phyloP scores from a whole-genome alignment of 2,113 vertebrate species.

The Candoia aspera region DNA sequence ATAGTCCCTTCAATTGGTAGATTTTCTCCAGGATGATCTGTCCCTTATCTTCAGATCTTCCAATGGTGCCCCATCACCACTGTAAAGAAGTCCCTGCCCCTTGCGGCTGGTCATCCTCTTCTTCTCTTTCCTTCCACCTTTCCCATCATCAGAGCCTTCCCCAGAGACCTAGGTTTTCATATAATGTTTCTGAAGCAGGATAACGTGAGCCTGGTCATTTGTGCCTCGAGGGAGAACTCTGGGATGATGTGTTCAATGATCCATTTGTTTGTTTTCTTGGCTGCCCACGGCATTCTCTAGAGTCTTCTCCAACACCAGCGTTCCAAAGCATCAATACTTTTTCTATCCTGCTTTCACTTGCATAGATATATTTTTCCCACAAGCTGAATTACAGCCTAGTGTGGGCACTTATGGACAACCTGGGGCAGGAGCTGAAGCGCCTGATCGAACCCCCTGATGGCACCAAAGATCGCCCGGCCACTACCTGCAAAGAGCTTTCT shows the following conservation, averaged over 20 bases:
- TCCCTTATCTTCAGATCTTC: too few species aligned
- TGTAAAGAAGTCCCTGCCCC: too few species aligned
- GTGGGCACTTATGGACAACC: constrained; percentile 75
- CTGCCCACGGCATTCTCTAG: background rate
- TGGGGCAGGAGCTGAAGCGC: constrained; percentile 77
- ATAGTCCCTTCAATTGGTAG: too few species aligned
- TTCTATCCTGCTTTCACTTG: constrained; percentile 65
- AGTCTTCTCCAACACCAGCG: background rate
- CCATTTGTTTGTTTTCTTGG: background rate
- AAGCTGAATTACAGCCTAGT: constrained; percentile 74
- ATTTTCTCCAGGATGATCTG: too few species aligned
- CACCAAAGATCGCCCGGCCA: constrained; percentile 78
- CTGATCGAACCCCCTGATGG: constrained; percentile 82
- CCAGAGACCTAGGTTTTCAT: too few species aligned
- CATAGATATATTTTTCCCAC: constrained; percentile 75
- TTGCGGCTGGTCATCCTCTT: too few species aligned
- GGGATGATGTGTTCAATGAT: background rate
- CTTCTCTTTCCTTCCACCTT: too few species aligned
- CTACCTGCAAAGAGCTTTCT: constrained; percentile 88
- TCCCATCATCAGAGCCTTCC: too few species aligned
- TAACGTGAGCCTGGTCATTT: too few species aligned
- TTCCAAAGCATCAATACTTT: background rate
- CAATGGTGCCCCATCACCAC: too few species aligned
- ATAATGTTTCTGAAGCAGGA: too few species aligned
- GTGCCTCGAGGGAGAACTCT: background rate